Base-by-base conservation (phyloP, 2,113 vertebrate species). In the Petrocephalus microphthalmus region DNA sequence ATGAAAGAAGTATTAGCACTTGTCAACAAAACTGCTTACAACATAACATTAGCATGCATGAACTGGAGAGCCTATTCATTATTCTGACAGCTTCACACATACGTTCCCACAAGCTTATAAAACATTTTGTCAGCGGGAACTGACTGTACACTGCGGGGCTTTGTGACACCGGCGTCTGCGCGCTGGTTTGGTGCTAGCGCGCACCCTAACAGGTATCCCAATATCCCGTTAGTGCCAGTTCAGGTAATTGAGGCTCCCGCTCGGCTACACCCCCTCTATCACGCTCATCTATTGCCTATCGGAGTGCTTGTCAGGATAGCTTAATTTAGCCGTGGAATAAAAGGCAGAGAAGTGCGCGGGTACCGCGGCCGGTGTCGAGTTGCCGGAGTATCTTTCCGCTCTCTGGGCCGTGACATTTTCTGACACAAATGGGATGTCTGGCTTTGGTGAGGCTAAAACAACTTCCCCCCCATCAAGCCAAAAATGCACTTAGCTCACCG, bases 21-120 rank as follows among this genome's bases (percentile, higher is more conserved):
- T 98, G 98, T 99, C 98, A 99, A 99, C 97, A 99, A 99, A 99
- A 99, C 97, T 99, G 98, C 98, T 98, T 99, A 99, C 98, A 98
- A 99, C 98, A 98, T 97, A 98, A 97, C 97, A 99, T 99, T 99
- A 99, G 98, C 97, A 99, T 99, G 97, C 97, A 99, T 97, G 96
- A 97, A 95, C 96, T 97, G 96, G 96, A 94, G 95, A 94, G 96
- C 97, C 98, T 98, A 99, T 99, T 99, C 97, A 98, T 99, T 99
- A 99, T 99, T 97, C 98, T 99, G 98, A 97, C 98, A 99, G 97
- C 96, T 98, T 96, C 96, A 97, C 96, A 97, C 96, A 97, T 97
- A 98, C 96, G 95, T 97, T 95, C 96, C 97, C 96, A 96, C 96
- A 97, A 97, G 97, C 97, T 97, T 98, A 96, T 97, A 97, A 97